Evolutionary conservation across 2,797 vertebrate genomes (phyloP).

Genomic region (Peromyscus attwateri): DNA sequence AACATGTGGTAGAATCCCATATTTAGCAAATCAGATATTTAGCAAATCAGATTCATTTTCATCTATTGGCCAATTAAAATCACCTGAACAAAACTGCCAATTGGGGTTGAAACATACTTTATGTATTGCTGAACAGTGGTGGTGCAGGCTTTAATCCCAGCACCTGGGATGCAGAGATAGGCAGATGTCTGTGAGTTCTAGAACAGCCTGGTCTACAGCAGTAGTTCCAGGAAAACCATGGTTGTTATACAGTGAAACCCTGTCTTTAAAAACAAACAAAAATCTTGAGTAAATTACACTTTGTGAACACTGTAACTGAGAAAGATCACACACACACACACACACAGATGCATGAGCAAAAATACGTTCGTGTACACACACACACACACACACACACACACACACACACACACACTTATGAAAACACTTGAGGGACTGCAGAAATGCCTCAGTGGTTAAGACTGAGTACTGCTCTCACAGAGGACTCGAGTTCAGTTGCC

Average conservation of each 20-base stretch:
- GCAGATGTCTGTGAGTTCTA: too few relatives aligned
- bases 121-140: neutral
- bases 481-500: neutral
- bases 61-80: too few relatives aligned
- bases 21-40: too few relatives aligned
- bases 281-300: neutral
- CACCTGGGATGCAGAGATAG: neutral
- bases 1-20: too few relatives aligned
- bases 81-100: too few relatives aligned
- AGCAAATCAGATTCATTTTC: too few relatives aligned
- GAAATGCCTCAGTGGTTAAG: neutral
- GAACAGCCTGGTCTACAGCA: neutral
- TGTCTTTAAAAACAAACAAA: neutral
- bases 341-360: too few relatives aligned
- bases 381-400: too few relatives aligned
- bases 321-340: neutral
- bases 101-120: too few relatives aligned
- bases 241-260: neutral
- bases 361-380: too few relatives aligned
- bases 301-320: neutral
- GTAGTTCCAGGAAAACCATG: neutral
- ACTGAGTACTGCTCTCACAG: neutral
- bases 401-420: neutral
- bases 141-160: neutral
- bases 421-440: neutral